Evolutionary conservation across 2,888 invertebrate genomes (phyloP).

Genomic region (Dione juno): DNA sequence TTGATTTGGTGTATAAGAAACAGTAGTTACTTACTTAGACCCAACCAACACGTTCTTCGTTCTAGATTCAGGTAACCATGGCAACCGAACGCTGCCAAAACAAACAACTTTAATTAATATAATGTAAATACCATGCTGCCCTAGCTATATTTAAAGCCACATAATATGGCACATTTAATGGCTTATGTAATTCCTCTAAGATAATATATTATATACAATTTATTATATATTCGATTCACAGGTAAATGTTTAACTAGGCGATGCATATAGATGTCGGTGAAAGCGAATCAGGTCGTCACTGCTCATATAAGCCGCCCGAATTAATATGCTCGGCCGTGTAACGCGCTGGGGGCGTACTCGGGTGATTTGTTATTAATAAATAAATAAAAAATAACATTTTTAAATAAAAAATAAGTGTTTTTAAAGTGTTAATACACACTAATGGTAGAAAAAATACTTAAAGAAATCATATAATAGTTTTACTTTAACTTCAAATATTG

Average conservation of each 20-base stretch:
- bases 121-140: no score
- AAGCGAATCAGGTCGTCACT: conserved; percentile 56
- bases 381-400: not conserved
- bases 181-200: not conserved
- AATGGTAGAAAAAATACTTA: no score
- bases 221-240: not conserved
- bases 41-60: no score
- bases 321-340: conserved; percentile 48
- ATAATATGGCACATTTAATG: not conserved
- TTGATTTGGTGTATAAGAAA: no score
- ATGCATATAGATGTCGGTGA: conserved; percentile 51
- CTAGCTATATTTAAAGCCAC: not conserved
- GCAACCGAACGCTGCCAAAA: no score
- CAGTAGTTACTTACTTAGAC: no score
- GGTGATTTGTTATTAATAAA: conserved; percentile 12
- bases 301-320: conserved; percentile 50
- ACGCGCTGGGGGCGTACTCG: conserved; percentile 42
- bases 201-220: not conserved
- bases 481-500: no score
- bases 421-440: no score
- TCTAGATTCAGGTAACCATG: no score
- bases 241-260: conserved; percentile 11
- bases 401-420: no score
- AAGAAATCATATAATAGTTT: no score
- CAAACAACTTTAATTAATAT: no score